These are phyloP conservation scores for Abrostola tripartita DNA, from an alignment of 2,888 invertebrate species.

Conservation along the genomic window DNA sequence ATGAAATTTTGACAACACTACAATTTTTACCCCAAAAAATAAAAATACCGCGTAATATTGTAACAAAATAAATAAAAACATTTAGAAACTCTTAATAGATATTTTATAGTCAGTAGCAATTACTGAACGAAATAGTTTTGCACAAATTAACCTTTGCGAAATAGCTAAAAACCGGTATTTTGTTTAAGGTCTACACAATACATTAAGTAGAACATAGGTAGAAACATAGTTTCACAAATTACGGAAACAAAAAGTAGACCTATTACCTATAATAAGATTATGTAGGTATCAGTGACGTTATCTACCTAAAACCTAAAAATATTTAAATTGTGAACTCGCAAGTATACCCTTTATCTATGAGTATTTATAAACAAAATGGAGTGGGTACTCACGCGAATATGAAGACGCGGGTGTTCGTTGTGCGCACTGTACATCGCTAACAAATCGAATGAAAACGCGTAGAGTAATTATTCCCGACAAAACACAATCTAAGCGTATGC, in stretches of 20 bases:
- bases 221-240: no score
- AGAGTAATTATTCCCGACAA: constrained; percentile 73
- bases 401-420: constrained; percentile 68
- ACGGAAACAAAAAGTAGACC: no score
- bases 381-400: constrained; percentile 74
- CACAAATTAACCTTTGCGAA: constrained; percentile 53
- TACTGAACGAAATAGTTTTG: constrained; percentile 48
- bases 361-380: constrained; percentile 22
- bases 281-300: no score
- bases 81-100: constrained; percentile 38
- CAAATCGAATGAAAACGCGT: constrained; percentile 75
- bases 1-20: constrained; percentile 59
- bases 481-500: constrained; percentile 78
- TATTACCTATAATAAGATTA: no score
- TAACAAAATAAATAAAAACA: constrained; percentile 44
- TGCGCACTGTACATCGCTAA: constrained; percentile 76
- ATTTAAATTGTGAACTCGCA: neutral
- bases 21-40: constrained; percentile 56
- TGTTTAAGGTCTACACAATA: constrained; percentile 18
- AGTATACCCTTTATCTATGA: neutral
- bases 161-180: constrained; percentile 34
- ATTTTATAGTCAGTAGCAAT: constrained; percentile 46
- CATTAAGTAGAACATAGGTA: neutral
- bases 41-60: constrained; percentile 44
- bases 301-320: no score